Evolutionary conservation across 2,797 vertebrate species (phyloP).

Genomic region (Antrozous pallidus): DNA sequence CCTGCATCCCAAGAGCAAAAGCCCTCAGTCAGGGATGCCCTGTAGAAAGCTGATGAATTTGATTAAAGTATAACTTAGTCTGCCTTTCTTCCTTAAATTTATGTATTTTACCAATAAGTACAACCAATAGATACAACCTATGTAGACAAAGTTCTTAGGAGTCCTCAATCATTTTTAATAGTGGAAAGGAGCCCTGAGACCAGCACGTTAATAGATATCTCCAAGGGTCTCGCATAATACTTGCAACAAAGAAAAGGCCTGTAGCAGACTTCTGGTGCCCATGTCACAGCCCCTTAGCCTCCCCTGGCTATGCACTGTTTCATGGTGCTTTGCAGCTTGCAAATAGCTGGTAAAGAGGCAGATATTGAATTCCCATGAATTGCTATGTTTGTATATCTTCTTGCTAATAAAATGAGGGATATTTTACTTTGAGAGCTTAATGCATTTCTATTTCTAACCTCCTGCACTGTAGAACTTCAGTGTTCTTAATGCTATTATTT

Average conservation of each 20-base stretch:
- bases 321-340: background rate
- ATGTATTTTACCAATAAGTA: background rate
- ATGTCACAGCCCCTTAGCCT: background rate
- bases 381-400: constrained; percentile 61
- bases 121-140: background rate
- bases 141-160: background rate
- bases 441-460: constrained; percentile 69
- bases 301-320: background rate
- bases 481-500: constrained; percentile 61
- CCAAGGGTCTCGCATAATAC: background rate
- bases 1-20: background rate
- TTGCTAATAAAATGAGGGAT: constrained; percentile 72
- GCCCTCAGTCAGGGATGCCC: background rate
- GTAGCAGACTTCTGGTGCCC: background rate
- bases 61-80: background rate
- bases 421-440: constrained; percentile 64
- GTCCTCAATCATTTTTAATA: background rate
- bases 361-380: constrained; percentile 59
- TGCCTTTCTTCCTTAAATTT: background rate
- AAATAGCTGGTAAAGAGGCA: constrained; percentile 71
- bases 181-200: background rate
- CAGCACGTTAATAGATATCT: background rate
- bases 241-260: background rate
- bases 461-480: constrained; percentile 62
- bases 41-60: background rate